Conservation (phyloP, 2,113 vertebrate genomes). For the Brienomyrus brachyistius region DNA sequence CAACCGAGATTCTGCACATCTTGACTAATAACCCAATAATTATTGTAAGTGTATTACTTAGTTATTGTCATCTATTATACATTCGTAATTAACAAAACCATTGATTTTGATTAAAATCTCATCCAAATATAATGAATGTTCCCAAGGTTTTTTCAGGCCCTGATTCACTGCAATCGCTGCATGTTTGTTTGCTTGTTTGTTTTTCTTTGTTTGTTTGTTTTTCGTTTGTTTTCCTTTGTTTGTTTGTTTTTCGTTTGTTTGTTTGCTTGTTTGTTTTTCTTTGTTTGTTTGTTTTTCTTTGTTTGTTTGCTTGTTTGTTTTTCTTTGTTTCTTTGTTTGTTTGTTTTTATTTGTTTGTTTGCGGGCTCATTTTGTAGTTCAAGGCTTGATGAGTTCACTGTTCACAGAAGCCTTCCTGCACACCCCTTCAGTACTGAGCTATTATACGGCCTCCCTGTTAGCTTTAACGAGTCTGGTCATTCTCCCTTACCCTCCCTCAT, state of each 20-base stretch:
- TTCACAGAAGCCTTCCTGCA: background rate
- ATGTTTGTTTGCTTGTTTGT: background rate
- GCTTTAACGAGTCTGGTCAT: background rate
- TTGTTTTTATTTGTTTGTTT: background rate
- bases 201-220: too few relatives aligned
- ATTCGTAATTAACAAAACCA: background rate
- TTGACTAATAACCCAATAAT: background rate
- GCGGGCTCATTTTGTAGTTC: background rate
- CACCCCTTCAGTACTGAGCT: background rate
- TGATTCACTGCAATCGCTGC: background rate
- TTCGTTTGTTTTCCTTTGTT: background rate
- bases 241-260: too few relatives aligned
- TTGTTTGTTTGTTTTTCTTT: background rate
- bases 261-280: too few relatives aligned
- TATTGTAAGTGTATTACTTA: background rate
- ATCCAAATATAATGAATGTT: background rate
- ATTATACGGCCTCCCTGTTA: background rate
- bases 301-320: background rate
- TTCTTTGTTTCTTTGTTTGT: too few relatives aligned
- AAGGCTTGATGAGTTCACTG: background rate
- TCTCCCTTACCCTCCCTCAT: background rate
- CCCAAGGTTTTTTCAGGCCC: background rate
- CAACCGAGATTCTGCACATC: background rate
- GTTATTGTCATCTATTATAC: background rate
- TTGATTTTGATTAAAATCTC: background rate